A percentile compares a stretch with the other conserved stretches of the same genome.
These are phyloP conservation scores for human (Homo sapiens) DNA, from an alignment of 2,113 vertebrate genomes.

Conservation along the genomic window DNA sequence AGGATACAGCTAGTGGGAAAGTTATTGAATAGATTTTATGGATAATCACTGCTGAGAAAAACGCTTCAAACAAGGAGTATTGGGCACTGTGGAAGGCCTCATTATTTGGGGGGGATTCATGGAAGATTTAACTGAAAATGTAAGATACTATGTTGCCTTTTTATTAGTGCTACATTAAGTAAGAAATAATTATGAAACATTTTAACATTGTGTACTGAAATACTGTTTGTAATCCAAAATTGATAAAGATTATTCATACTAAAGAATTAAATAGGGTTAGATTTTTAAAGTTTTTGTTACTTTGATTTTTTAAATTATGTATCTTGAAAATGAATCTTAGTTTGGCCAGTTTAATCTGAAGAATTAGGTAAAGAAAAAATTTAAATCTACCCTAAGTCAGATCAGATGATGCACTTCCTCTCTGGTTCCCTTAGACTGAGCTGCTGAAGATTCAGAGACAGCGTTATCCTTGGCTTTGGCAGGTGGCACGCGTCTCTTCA, in stretches of 20 bases:
- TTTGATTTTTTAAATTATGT: not conserved
- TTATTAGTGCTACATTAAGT: not conserved
- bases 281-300: not conserved
- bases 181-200: not conserved
- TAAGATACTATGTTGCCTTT: not conserved
- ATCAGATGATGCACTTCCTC: not conserved
- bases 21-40: not conserved
- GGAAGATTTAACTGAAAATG: not conserved
- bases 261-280: not conserved
- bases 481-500: accelerated
- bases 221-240: not conserved
- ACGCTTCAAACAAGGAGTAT: not conserved
- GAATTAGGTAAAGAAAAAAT: not conserved
- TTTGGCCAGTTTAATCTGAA: not conserved
- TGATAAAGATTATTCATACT: not conserved
- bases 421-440: not conserved
- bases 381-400: not conserved
- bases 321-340: not conserved
- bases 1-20: not conserved
- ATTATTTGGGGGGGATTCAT: not conserved
- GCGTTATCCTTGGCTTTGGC: accelerated
- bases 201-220: not conserved
- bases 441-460: not conserved
- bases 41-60: not conserved
- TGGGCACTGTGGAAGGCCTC: not conserved